These are phyloP conservation scores for Plemyria rubiginata DNA, from an alignment of 2,888 invertebrate genomes.

Conservation along the genomic window DNA sequence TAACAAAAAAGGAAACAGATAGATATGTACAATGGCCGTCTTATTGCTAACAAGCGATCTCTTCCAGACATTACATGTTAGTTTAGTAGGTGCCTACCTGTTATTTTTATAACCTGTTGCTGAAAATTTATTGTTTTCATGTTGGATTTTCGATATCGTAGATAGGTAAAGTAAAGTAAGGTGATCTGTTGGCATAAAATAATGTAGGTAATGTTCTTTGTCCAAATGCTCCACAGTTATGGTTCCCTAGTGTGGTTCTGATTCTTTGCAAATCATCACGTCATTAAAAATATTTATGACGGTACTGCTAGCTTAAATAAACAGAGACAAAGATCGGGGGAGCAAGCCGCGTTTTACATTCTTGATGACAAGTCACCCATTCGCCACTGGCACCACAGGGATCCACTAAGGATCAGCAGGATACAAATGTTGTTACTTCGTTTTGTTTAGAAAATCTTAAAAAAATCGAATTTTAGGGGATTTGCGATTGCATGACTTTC, in stretches of 20 bases:
- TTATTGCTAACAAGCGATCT: too few relatives aligned
- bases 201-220: too few relatives aligned
- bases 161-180: too few relatives aligned
- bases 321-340: slow-evolving; percentile 70
- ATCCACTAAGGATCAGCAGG: slow-evolving; percentile 45
- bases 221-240: background rate
- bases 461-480: background rate
- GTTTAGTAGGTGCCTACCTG: too few relatives aligned
- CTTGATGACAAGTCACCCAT: slow-evolving; percentile 81
- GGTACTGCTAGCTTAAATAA: slow-evolving; percentile 71
- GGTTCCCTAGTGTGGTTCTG: slow-evolving; percentile 28
- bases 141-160: too few relatives aligned
- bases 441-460: background rate
- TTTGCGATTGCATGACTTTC: too few relatives aligned
- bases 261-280: slow-evolving; percentile 64
- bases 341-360: slow-evolving; percentile 75
- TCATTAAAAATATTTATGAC: slow-evolving; percentile 79
- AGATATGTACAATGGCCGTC: too few relatives aligned
- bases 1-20: too few relatives aligned
- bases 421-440: background rate
- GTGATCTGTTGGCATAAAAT: too few relatives aligned
- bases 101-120: too few relatives aligned
- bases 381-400: slow-evolving; percentile 60
- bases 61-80: too few relatives aligned
- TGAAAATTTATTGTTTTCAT: too few relatives aligned